Evolutionary conservation across 1,140 invertebrate genomes (phyloP).

Genomic region (Diorhabda sublineata): DNA sequence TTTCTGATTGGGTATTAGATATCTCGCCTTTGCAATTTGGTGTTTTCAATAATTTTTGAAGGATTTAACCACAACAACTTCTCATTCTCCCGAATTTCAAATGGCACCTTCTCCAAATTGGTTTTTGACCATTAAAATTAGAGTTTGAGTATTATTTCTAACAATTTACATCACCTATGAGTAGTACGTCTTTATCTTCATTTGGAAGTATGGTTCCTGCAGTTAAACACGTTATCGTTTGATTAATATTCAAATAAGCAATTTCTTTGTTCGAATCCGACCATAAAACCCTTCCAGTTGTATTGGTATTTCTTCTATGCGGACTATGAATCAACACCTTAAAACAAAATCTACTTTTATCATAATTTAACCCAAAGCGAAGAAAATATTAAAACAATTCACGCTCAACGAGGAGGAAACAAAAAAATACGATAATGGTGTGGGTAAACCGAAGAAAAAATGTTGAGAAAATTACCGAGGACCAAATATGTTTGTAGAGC

Average conservation of each 20-base stretch:
- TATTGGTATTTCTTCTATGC: slow-evolving; percentile 55
- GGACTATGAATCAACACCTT: slow-evolving; percentile 83
- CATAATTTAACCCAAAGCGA: not conserved
- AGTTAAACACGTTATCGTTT: slow-evolving; percentile 66
- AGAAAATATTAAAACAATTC: not conserved
- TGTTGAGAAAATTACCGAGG: not conserved
- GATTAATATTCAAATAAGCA: slow-evolving; percentile 76
- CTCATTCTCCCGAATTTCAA: too few species aligned
- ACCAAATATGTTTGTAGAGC: not conserved
- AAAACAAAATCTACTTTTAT: slow-evolving; percentile 15
- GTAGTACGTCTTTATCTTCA: slow-evolving; percentile 69
- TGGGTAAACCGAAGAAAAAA: not conserved
- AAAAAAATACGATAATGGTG: not conserved
- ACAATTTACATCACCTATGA: slow-evolving; percentile 51
- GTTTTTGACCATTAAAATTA: too few species aligned
- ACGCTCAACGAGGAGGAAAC: not conserved
- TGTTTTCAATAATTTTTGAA: too few species aligned
- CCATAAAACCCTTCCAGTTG: slow-evolving; percentile 56
- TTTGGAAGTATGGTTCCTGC: slow-evolving; percentile 64
- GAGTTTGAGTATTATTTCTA: too few species aligned
- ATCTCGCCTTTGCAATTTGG: too few species aligned
- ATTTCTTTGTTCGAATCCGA: slow-evolving; percentile 63
- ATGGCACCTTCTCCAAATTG: too few species aligned
- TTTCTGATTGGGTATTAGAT: too few species aligned
- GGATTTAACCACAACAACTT: too few species aligned